Evolutionary conservation across 2,888 invertebrate species (phyloP).

Genomic region (Amaurobius ferox): DNA sequence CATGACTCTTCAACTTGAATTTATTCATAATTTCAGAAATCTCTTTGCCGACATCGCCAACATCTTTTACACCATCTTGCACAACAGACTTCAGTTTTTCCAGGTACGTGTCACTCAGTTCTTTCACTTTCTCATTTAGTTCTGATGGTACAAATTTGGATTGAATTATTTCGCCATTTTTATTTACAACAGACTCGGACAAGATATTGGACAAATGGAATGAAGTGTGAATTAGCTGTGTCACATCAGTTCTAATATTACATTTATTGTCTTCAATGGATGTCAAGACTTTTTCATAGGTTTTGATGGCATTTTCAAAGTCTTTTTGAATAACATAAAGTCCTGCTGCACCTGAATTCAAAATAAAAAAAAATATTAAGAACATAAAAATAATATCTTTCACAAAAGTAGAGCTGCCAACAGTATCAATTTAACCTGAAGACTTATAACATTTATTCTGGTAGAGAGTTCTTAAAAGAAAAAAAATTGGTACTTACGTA

Average conservation of each 20-base stretch:
- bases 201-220: neutral
- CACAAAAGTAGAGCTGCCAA: too few species aligned
- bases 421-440: too few species aligned
- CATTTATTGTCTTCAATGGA: constrained; percentile 79
- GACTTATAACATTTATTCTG: too few species aligned
- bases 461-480: too few species aligned
- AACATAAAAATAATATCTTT: too few species aligned
- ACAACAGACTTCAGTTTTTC: neutral
- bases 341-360: constrained; percentile 81
- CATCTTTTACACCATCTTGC: neutral
- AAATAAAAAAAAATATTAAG: neutral
- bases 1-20: neutral
- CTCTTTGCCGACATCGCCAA: neutral
- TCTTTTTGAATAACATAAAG: constrained; percentile 81
- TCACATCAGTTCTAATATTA: constrained; percentile 81
- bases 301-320: constrained; percentile 80
- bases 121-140: neutral
- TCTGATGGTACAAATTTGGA: neutral
- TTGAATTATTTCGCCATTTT: neutral
- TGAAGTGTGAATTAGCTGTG: constrained; percentile 82
- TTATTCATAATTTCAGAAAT: constrained; percentile 2
- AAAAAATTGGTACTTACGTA: too few species aligned
- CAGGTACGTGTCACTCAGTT: neutral
- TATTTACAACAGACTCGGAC: neutral
- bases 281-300: constrained; percentile 82